Base-by-base conservation (phyloP, 2,888 invertebrate genomes). In the Nemurella pictetii region DNA sequence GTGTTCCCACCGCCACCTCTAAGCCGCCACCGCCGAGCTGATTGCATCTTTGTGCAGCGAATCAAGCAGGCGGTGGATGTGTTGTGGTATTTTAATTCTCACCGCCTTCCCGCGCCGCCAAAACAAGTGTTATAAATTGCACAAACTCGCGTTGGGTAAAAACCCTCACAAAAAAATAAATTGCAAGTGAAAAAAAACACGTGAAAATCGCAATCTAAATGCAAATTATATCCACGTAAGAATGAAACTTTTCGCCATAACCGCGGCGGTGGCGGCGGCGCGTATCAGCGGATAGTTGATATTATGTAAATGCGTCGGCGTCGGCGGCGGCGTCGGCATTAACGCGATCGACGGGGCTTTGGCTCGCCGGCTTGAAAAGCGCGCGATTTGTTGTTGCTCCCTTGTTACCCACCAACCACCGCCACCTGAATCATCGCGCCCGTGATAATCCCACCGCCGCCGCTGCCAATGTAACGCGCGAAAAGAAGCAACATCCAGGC, bases 131-230 rank as follows among this genome's bases (percentile, higher is more conserved):
- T 75, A 75, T 29, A 75, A 28, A 28, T 75, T 25, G 75, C 75
- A 75, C 4, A 75, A 55, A 55, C 55, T 55, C 20, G 55, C 55
- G 9, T 55, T 7, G 15, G 12, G 75, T 9, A 29, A 0, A 28
- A 29, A 26, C 75, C 74, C n/a, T n/a, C n/a, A 26, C 74, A 20
- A 75, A 4, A 25, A 75, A 28, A 28, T 20, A 75, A 75, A 75
- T 7, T 4, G 9, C 29, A 55, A 55, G 55, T 12, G 15, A 55
- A 75, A 75, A 75, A 73, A 75, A 75, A 75, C 29, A 75, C 75
- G 29, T 75, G 27, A 26, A 75, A 75, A 75, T 75, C 29, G 3
- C 75, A 75, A 75, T 28, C 29, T 75, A 75, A 75, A 75, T 75
- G 27, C 75, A 75, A 75, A 75, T 55, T 55, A 55, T 2, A 55